Evolutionary conservation across 1,140 invertebrate genomes (phyloP).

Genomic region (Ylistrum balloti): DNA sequence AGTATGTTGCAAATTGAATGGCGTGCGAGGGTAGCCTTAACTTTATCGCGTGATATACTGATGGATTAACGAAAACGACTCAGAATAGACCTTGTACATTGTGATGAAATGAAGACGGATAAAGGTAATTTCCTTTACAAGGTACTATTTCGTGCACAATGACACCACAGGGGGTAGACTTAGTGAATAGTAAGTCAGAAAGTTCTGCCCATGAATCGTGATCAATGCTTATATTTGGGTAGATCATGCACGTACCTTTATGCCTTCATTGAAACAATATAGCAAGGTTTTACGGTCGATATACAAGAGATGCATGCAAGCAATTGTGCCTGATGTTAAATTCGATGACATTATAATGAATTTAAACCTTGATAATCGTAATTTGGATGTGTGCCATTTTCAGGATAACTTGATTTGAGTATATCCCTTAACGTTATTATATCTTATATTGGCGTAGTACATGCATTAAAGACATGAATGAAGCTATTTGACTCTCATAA

Average conservation of each 20-base stretch:
- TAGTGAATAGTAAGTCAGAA: background rate
- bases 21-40: background rate
- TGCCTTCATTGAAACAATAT: background rate
- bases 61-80: background rate
- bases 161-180: background rate
- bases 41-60: background rate
- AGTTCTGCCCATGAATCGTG: background rate
- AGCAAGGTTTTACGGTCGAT: background rate
- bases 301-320: background rate
- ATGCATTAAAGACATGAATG: slow-evolving; percentile 18
- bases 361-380: background rate
- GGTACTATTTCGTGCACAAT: slow-evolving; percentile 25
- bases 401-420: background rate
- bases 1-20: background rate
- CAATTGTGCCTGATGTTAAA: slow-evolving; percentile 4
- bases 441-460: background rate
- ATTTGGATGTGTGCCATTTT: background rate
- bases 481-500: background rate
- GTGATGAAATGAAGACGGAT: slow-evolving; percentile 26
- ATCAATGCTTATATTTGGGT: slow-evolving; percentile 1
- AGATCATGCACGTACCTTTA: background rate
- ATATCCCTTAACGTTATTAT: background rate
- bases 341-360: background rate
- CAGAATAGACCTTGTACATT: slow-evolving; percentile 17
- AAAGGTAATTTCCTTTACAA: slow-evolving; percentile 31